Conservation (phyloP, 2,888 invertebrate species). For the Hemaris fuciformis region DNA sequence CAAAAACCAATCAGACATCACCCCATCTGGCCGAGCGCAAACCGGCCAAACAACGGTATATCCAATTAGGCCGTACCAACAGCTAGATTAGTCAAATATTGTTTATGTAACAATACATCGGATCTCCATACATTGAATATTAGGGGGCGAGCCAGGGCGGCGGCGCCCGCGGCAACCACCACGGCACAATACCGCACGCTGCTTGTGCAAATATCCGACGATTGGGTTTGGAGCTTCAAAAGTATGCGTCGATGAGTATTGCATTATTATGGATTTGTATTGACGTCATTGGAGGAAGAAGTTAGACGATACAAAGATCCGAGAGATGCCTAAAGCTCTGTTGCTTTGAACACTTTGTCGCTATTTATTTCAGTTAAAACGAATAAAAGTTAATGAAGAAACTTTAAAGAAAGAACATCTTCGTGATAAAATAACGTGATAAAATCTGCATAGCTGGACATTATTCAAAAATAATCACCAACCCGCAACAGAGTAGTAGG, state of each 20-base stretch:
- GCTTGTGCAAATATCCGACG: not conserved
- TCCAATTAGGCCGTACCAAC: constrained; percentile 67
- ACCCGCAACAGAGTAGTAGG: too few relatives aligned
- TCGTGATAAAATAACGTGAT: too few relatives aligned
- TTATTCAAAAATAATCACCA: too few relatives aligned
- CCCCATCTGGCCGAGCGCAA: constrained; percentile 11
- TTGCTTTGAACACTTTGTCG: too few relatives aligned
- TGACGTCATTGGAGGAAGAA: too few relatives aligned
- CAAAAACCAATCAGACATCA: not conserved
- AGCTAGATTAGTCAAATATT: constrained; percentile 70
- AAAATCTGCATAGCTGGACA: too few relatives aligned
- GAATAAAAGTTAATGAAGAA: too few relatives aligned
- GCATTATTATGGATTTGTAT: not conserved
- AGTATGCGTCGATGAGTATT: not conserved
- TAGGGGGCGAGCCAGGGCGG: constrained; percentile 39
- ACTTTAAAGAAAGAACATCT: too few relatives aligned
- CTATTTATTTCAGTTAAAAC: too few relatives aligned
- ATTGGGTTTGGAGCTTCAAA: not conserved
- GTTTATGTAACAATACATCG: constrained; percentile 62
- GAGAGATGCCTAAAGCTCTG: too few relatives aligned
- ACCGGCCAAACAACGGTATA: constrained; percentile 31
- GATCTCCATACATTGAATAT: constrained; percentile 65
- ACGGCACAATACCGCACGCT: constrained; percentile 16
- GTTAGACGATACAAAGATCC: too few relatives aligned
- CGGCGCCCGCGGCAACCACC: constrained; percentile 27